phyloP scores from a whole-genome alignment of 2,113 vertebrate species.

The Bos javanicus region DNA sequence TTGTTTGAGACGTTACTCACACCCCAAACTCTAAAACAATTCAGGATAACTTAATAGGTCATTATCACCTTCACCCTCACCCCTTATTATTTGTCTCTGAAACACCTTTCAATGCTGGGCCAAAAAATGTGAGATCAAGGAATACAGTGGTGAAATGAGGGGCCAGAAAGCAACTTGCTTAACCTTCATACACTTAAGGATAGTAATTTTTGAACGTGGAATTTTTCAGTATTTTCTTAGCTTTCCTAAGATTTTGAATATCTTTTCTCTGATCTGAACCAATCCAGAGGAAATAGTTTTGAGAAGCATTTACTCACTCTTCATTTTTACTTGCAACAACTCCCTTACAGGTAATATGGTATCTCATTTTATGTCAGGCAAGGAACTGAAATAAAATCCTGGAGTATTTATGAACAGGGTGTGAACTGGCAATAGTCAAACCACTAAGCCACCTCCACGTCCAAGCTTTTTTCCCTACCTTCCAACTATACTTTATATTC shows the following conservation, averaged over 20 bases:
- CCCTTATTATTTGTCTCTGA: neutral
- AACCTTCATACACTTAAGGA: neutral
- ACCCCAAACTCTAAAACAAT: neutral
- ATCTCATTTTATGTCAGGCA: neutral
- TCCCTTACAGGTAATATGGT: neutral
- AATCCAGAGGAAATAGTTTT: neutral
- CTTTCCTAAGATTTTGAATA: neutral
- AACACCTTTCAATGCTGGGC: neutral
- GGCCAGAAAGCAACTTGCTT: neutral
- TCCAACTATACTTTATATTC: neutral
- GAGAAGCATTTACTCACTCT: neutral
- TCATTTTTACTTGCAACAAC: neutral
- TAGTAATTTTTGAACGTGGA: no score
- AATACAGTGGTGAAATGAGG: neutral
- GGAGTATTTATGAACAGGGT: neutral
- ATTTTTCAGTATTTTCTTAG: neutral
- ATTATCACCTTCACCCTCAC: neutral
- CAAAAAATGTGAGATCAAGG: neutral
- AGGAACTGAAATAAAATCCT: neutral
- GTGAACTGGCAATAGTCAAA: neutral
- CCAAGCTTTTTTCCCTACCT: neutral
- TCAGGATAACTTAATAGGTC: neutral
- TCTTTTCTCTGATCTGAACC: neutral
- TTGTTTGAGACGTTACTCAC: neutral
- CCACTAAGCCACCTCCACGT: neutral